Conservation (phyloP, 2,113 vertebrate species). For the Theristicus caerulescens region DNA sequence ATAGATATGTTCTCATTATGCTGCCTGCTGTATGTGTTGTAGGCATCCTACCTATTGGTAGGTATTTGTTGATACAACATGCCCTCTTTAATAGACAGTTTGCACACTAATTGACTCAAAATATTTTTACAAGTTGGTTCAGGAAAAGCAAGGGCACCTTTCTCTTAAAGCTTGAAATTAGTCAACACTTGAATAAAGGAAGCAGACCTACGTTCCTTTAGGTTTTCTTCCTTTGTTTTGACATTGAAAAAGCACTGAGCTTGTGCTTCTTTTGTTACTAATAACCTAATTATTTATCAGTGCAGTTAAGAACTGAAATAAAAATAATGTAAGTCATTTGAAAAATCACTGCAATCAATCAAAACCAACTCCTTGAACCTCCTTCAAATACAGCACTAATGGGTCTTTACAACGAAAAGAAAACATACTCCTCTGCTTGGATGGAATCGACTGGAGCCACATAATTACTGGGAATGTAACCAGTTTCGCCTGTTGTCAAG, state of each 20-base stretch:
- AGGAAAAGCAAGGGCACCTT: neutral
- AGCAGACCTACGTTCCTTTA: neutral
- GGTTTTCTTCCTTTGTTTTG: conserved; percentile 32
- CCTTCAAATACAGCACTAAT: neutral
- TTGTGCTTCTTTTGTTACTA: conserved; percentile 15
- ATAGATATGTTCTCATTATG: neutral
- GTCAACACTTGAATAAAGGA: neutral
- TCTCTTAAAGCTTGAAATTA: neutral
- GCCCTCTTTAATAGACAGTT: neutral
- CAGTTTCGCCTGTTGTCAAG: conserved; percentile 90
- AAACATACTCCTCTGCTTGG: conserved; percentile 96
- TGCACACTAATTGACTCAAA: neutral
- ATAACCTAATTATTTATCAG: conserved; percentile 60
- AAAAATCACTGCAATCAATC: conserved; percentile 24
- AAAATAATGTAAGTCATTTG: conserved; percentile 9
- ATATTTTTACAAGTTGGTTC: conserved; percentile 19
- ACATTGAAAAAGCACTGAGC: conserved; percentile 37
- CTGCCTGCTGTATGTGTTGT: neutral
- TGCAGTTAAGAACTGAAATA: conserved; percentile 21
- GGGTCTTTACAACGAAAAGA: conserved; percentile 23
- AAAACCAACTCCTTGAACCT: neutral
- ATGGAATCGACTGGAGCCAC: conserved; percentile 98
- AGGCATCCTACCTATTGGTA: neutral
- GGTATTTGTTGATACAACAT: neutral
- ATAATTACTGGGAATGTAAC: conserved; percentile 98